Conservation (phyloP, 2,113 vertebrate genomes). For the Hippocampus mohnikei region DNA sequence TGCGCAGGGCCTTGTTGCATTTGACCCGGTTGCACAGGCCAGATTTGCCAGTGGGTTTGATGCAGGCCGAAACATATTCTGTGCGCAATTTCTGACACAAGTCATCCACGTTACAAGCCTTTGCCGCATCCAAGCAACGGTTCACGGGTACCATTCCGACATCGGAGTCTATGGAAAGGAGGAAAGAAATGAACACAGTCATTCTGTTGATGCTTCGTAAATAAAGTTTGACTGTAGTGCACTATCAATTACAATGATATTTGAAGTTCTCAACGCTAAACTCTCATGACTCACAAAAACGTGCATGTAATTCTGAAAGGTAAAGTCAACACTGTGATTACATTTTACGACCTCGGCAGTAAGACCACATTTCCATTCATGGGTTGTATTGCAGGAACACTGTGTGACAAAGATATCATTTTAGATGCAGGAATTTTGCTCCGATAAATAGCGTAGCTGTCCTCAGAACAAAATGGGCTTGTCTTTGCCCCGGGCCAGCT, state of each 20-base stretch:
- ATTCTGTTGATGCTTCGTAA: neutral
- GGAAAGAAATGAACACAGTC: conserved; percentile 12
- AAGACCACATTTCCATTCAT: conserved; percentile 4
- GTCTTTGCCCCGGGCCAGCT: conserved; percentile 20
- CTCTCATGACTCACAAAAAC: neutral
- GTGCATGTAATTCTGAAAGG: neutral
- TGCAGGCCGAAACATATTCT: conserved; percentile 86
- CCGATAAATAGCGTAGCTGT: conserved; percentile 14
- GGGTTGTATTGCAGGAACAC: neutral
- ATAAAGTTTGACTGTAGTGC: neutral
- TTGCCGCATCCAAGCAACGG: conserved; percentile 87
- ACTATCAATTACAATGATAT: neutral
- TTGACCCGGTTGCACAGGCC: conserved; percentile 79
- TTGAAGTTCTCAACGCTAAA: neutral
- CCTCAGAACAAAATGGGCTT: conserved; percentile 13
- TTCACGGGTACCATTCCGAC: conserved; percentile 74
- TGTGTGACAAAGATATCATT: conserved; percentile 19
- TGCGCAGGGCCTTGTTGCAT: conserved; percentile 84
- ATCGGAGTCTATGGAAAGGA: conserved; percentile 64
- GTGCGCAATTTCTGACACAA: conserved; percentile 87
- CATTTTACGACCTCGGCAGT: neutral
- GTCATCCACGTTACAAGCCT: conserved; percentile 84
- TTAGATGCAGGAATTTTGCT: conserved; percentile 18
- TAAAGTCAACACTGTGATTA: neutral
- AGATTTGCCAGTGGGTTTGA: conserved; percentile 68